A percentile compares a stretch with the other conserved stretches of the same genome.
Evolutionary conservation across 1,140 invertebrate genomes (phyloP).

Genomic region (Ips nitidus): DNA sequence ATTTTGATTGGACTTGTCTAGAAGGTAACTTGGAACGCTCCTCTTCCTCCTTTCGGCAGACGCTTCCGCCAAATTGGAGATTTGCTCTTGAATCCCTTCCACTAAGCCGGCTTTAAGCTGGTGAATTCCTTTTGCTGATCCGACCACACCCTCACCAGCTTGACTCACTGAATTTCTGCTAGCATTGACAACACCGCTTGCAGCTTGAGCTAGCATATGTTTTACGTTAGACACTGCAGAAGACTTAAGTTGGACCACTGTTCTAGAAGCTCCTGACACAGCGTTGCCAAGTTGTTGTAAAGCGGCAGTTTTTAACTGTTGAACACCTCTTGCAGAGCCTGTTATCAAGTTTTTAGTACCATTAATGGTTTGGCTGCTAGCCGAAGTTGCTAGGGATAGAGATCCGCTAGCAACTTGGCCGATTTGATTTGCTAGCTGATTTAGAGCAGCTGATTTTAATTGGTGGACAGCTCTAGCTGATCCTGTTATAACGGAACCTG

Average conservation of each 20-base stretch:
- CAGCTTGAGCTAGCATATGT: not conserved
- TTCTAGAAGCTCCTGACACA: slow-evolving; percentile 3
- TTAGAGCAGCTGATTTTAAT: slow-evolving; percentile 2
- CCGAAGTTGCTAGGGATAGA: no score
- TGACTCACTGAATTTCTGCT: not conserved
- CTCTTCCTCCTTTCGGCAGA: slow-evolving; percentile 15
- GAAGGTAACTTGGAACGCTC: not conserved
- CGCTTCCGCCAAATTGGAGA: slow-evolving; percentile 14
- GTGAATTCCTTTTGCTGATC: slow-evolving; percentile 5
- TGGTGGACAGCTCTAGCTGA: slow-evolving; percentile 2
- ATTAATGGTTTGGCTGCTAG: not conserved
- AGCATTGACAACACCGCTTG: slow-evolving; percentile 6
- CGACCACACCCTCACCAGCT: not conserved
- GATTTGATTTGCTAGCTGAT: not conserved
- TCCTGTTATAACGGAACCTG: not conserved
- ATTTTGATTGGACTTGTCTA: not conserved
- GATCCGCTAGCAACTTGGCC: not conserved
- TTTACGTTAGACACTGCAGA: slow-evolving; percentile 1
- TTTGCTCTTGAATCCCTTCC: slow-evolving; percentile 8
- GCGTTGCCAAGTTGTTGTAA: not conserved
- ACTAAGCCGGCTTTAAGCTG: slow-evolving; percentile 12
- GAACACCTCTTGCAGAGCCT: not conserved
- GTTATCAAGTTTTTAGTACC: not conserved
- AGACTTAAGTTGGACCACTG: slow-evolving; percentile 6
- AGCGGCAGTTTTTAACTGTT: not conserved